Base-by-base conservation (phyloP, 1,140 invertebrate genomes). In the Cotesia chilonis region DNA sequence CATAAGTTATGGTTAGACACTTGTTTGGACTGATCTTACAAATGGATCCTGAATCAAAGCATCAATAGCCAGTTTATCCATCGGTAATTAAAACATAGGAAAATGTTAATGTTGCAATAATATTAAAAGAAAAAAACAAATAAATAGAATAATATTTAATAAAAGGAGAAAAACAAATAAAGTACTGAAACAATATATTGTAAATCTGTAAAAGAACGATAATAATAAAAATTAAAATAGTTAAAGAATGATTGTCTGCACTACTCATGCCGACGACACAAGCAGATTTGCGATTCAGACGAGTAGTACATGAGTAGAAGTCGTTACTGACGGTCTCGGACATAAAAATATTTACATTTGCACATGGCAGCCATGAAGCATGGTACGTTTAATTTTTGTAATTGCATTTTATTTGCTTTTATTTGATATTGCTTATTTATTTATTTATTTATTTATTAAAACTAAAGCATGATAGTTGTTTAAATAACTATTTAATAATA, bases 361-460 rank as follows among this genome's bases (percentile, higher is more conserved):
- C 85, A 86, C 85, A 87, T 87, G 86, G 86, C 86, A 86, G 87
- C 86, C 80, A 88, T 88, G 87, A 86, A 87, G 84, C 86, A 88
- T 85, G 85, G 85, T 88, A 87, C 79, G 85, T 85, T 84, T 82
- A 82, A 78, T 73, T 78, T 70, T 79, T 75, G 74, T 78, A 28
- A 28, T 47, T 47, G 6, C 10, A 77, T 72, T 52, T 67, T 76
- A 75, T 78, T 80, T 78, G 81, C 80, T 83, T 81, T 78, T 65
- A 78, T 78, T 79, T 76, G 78, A 81, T 71, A 78, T 75, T 75
- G 70, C 57, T 78, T 80, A 61, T 52, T 37, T 37, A 47, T 52
- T 10, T 17, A 47, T 52, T 10, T 17, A 60, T 38, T n/a, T 6
- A 61, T 61, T 28, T 7, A 61, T 57, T 64, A 55, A 55, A 55